Base-by-base conservation (phyloP, 2,113 vertebrate species). In the Gavialis gangeticus region DNA sequence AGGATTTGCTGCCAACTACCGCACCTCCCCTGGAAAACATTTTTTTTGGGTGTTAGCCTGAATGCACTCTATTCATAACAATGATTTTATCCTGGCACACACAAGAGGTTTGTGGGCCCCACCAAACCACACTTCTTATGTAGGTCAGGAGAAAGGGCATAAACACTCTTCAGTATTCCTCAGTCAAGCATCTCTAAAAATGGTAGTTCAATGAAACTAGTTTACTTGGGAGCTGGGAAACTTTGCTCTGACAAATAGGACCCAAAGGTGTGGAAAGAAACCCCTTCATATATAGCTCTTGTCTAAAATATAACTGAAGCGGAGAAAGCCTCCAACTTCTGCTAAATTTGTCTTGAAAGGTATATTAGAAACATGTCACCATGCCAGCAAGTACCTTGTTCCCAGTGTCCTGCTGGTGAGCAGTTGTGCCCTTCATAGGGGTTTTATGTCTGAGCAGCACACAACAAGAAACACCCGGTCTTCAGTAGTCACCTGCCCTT, bases 401-500 rank as follows among this genome's bases (percentile, higher is more conserved):
- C 90, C 80, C 90, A 30, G 75, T 83, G 12, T 91, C 18, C 16
- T 86, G 1, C 77, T 92, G 75, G 58, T 64, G 25, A 93, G 63
- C 55, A 66, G 15, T 80, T 79, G 84, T 95, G 82, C 79, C 91
- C 95, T 93, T 89, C 93, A 95, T 90, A 73, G 37, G 37, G 8
- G 46, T 89, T 95, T 95, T 57, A 79, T 82, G 86, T 88, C 69
- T 91, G 55, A 22, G 67, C 80, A 92, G 78, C 89, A 46, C 82
- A 95, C 95, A 95, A 93, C 94, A 96, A 95, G 92, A 95, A 93
- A 92, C 66, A 96, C 76, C 75, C 75, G 56, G 84, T 96, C 59
- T 73, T 0, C 1, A 78, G 64, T 89, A 95, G 80, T 71, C 82
- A 77, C 85, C 94, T 27, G 79, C 69, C 85, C 37, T 71, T 56